Evolutionary conservation across 2,113 vertebrate genomes (phyloP).

Genomic region (Corythaixoides concolor): DNA sequence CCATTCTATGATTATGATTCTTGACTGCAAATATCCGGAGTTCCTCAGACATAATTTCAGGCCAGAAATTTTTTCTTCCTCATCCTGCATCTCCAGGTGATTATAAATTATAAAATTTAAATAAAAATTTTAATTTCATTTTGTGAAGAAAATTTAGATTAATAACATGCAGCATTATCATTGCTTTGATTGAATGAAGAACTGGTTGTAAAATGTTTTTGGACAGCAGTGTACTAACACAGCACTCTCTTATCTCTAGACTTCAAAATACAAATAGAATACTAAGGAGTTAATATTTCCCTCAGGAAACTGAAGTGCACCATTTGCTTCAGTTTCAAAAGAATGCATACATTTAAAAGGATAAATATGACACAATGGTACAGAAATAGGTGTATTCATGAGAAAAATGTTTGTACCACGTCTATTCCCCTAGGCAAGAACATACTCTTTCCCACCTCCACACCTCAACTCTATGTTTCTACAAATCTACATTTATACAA

Average conservation of each 20-base stretch:
- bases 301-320: neutral
- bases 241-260: neutral
- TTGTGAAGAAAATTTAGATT: neutral
- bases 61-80: neutral
- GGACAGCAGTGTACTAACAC: neutral
- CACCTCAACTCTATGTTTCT: neutral
- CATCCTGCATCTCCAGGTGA: neutral
- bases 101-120: neutral
- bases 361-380: neutral
- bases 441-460: neutral
- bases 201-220: neutral
- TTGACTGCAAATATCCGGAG: rapidly evolving
- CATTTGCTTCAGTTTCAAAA: neutral
- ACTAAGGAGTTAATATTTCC: neutral
- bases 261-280: neutral
- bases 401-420: neutral
- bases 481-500: neutral
- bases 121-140: rapidly evolving
- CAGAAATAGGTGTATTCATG: neutral
- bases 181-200: neutral
- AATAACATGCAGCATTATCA: neutral
- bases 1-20: too few relatives aligned
- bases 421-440: neutral
- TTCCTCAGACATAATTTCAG: neutral
- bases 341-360: neutral